Conservation (phyloP, 2,797 vertebrate genomes). For the Poliocrania exsul region DNA sequence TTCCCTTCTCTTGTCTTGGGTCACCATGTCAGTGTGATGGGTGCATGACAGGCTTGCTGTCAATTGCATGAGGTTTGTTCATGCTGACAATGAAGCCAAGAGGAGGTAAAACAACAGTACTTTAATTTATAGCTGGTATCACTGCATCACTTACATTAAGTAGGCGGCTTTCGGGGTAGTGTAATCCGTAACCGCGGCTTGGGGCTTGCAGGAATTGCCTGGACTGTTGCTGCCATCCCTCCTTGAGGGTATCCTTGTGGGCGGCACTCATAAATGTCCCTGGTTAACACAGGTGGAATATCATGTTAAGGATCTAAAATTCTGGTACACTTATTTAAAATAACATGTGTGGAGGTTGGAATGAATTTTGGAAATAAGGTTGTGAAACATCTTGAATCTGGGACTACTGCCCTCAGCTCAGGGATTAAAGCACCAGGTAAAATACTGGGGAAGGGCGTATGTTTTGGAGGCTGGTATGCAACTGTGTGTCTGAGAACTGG, state of each 20-base stretch:
- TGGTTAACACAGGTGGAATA: slow-evolving; percentile 79
- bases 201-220: slow-evolving; percentile 44
- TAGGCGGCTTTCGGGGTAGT: slow-evolving; percentile 19
- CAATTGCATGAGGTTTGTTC: background rate
- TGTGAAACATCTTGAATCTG: background rate
- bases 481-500: background rate
- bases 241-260: slow-evolving; percentile 37
- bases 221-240: slow-evolving; percentile 54
- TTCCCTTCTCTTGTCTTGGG: background rate
- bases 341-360: background rate
- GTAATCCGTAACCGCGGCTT: slow-evolving; percentile 12
- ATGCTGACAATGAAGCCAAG: background rate
- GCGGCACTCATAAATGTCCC: slow-evolving; percentile 64
- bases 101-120: background rate
- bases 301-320: slow-evolving; percentile 73
- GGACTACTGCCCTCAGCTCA: background rate
- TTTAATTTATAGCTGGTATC: background rate
- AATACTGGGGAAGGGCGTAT: background rate
- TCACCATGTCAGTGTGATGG: background rate
- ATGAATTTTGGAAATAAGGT: background rate
- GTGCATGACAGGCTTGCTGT: background rate
- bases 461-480: background rate
- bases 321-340: background rate
- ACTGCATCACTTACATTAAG: slow-evolving; percentile 23
- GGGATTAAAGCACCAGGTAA: background rate